A percentile compares a stretch with the other conserved stretches of the same genome.
Evolutionary conservation across 2,797 vertebrate genomes (phyloP).

Genomic region (Poecilia gillii): DNA sequence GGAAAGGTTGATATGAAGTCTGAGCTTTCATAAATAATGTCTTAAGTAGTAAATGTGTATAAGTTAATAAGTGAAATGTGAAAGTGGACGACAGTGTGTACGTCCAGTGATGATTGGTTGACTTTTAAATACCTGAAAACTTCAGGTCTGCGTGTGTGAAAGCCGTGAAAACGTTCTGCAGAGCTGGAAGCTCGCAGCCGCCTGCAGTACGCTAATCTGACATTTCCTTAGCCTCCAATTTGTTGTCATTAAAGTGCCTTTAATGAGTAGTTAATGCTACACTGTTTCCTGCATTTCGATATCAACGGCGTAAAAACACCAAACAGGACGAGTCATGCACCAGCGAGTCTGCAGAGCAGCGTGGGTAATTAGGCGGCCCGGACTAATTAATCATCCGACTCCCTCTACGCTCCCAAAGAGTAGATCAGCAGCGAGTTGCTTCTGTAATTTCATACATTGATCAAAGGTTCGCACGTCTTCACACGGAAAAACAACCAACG

Average conservation of each 20-base stretch:
- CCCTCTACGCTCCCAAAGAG: constrained; percentile 23
- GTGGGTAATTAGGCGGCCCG: constrained; percentile 56
- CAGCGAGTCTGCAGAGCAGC: constrained; percentile 48
- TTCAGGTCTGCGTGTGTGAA: not conserved
- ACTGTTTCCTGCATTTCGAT: constrained; percentile 25
- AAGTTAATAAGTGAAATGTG: not conserved
- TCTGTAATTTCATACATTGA: constrained; percentile 24
- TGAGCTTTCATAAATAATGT: not conserved
- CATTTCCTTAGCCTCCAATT: constrained; percentile 19
- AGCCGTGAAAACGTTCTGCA: not conserved
- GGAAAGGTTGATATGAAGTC: not conserved
- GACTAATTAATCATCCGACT: constrained; percentile 51
- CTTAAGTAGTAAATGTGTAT: not conserved
- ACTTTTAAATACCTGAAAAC: not conserved
- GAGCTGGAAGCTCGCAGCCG: not conserved
- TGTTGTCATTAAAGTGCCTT: constrained; percentile 31
- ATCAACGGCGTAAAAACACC: constrained; percentile 25
- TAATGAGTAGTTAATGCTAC: constrained; percentile 45
- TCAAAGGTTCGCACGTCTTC: not conserved
- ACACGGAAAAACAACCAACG: not conserved
- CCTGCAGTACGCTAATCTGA: not conserved
- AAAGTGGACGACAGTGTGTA: not conserved
- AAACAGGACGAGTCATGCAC: constrained; percentile 29
- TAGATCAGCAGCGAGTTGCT: constrained; percentile 33
- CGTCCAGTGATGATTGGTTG: not conserved